Evolutionary conservation across 2,888 invertebrate genomes (phyloP), one percentile per base, ranked within the genome.

Genomic region (Mamestra brassicae): DNA sequence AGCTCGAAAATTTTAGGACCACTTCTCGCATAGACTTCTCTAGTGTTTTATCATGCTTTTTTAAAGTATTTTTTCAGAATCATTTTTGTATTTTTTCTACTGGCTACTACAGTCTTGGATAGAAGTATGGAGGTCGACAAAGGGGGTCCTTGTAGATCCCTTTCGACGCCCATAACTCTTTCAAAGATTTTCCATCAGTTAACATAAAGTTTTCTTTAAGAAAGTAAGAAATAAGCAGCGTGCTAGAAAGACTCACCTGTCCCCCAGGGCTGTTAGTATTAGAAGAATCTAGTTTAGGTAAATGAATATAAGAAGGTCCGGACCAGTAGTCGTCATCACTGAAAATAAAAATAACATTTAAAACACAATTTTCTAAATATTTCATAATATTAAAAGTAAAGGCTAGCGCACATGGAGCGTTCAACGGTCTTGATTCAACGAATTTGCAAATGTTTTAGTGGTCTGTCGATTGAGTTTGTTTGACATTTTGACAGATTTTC

Each of bases 231-330:
- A 60, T 13, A 63, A 54, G 76, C 66, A 58, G 67, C 60, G 60
- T 68, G 63, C 42, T 36, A 64, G 60, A 64, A 57, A 54, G 38
- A 78, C 89, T 89, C 78, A 90, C 90, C 90, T 85, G 74, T 17
- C 81, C 84, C 38, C 65, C 76, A 61, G 68, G 71, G 58, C 77
- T 83, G 75, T 88, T 88, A 87, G 83, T 60, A 82, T 88, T 89
- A 90, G 85, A 83, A 80, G 74, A 70, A 57, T 82, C 81, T 55
- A 68, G 63, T 68, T 63, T 63, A 74, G 78, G 78, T 68, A 78
- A 80, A 10, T 78, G 80, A 55, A 75, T 74, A 62, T 45, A 78
- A 54, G 78, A 80, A n/a, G 78, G 78, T 26, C 78, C 78, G 15
- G 67, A 11, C 74, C 74, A 78, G 55, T 78, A 78, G 57, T 78